Evolutionary conservation across 2,888 invertebrate species (phyloP).

Genomic region (Harpalus rufipes): DNA sequence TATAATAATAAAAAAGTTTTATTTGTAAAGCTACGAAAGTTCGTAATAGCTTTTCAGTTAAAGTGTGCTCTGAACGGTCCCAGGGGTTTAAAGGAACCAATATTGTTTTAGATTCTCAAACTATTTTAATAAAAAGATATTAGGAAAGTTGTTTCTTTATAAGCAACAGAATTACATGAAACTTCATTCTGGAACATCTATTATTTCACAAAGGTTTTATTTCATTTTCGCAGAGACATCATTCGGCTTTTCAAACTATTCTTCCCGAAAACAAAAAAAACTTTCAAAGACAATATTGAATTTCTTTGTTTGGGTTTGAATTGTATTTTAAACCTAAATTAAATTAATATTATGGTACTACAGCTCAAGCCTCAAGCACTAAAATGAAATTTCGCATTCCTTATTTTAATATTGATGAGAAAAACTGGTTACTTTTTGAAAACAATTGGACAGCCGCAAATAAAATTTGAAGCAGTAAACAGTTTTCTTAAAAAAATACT

Average conservation of each 20-base stretch:
- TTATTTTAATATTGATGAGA: too few relatives aligned
- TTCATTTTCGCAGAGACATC: not conserved
- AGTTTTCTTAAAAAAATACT: too few relatives aligned
- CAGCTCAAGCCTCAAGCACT: too few relatives aligned
- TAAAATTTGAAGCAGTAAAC: too few relatives aligned
- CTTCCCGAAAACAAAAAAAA: not conserved
- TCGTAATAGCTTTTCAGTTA: slow-evolving; percentile 58
- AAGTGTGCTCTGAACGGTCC: slow-evolving; percentile 53
- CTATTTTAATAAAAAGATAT: slow-evolving; percentile 63
- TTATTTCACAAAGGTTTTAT: not conserved
- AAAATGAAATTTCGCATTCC: too few relatives aligned
- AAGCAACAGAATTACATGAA: slow-evolving; percentile 25
- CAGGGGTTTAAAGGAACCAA: slow-evolving; percentile 48
- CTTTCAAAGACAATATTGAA: too few relatives aligned
- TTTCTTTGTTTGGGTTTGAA: too few relatives aligned
- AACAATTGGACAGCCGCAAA: too few relatives aligned
- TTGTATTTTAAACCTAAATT: too few relatives aligned
- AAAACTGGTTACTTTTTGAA: too few relatives aligned
- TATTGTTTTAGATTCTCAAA: slow-evolving; percentile 60
- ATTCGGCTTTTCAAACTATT: not conserved
- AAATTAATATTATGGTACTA: too few relatives aligned
- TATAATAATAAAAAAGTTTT: slow-evolving; percentile 58
- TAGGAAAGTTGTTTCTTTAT: slow-evolving; percentile 51
- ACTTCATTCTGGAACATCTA: slow-evolving; percentile 6
- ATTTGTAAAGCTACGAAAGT: slow-evolving; percentile 52